phyloP scores from a whole-genome alignment of 2,888 invertebrate genomes.

The Congeria kusceri region DNA sequence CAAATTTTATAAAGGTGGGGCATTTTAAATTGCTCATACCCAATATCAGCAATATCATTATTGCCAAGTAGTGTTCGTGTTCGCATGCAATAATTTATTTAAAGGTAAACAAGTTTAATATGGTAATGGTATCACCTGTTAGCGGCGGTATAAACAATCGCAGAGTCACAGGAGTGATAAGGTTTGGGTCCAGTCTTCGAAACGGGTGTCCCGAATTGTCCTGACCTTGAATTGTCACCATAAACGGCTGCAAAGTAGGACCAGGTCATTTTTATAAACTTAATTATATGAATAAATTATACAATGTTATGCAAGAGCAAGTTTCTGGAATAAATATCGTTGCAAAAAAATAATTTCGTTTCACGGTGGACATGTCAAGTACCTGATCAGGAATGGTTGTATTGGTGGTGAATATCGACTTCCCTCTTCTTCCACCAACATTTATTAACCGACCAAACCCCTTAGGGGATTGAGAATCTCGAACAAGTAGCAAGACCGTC shows the following conservation, averaged over 20 bases:
- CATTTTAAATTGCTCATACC: too few species aligned
- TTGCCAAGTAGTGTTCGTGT: too few species aligned
- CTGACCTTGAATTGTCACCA: conserved; percentile 46
- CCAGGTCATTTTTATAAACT: background rate
- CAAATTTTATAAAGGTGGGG: too few species aligned
- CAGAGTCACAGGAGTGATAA: conserved; percentile 49
- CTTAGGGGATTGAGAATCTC: conserved; percentile 7
- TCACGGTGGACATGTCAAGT: background rate
- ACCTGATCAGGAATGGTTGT: conserved; percentile 52
- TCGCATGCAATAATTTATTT: too few species aligned
- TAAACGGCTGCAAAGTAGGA: conserved; percentile 43
- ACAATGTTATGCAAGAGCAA: too few species aligned
- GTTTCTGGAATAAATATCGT: too few species aligned
- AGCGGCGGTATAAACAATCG: conserved; percentile 42
- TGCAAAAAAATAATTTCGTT: too few species aligned
- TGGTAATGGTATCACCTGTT: conserved; percentile 41
- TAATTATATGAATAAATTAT: background rate
- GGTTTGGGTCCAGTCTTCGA: conserved; percentile 43
- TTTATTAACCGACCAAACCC: conserved; percentile 40
- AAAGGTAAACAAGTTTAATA: too few species aligned
- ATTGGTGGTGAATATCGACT: conserved; percentile 45
- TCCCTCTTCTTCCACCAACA: conserved; percentile 57
- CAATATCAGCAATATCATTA: too few species aligned
- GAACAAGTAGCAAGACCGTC: conserved; percentile 36
- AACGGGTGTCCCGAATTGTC: conserved; percentile 49